Evolutionary conservation across 2,888 invertebrate genomes (phyloP).

Genomic region (Globia sparganii): DNA sequence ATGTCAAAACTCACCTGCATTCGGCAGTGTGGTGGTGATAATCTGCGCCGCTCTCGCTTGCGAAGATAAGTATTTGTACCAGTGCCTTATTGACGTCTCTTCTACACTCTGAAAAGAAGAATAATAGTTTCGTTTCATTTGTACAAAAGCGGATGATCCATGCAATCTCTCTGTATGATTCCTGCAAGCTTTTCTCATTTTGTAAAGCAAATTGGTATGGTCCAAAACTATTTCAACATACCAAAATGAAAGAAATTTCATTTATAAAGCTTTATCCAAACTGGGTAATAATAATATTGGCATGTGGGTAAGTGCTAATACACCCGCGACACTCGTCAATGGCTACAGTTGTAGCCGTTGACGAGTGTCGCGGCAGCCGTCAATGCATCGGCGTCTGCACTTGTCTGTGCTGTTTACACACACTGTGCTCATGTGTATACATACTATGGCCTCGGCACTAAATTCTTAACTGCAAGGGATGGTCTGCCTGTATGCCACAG

Average conservation of each 20-base stretch:
- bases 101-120: conserved; percentile 92
- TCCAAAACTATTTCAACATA: neutral
- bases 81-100: conserved; percentile 93
- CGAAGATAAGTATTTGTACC: conserved; percentile 93
- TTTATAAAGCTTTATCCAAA: neutral
- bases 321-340: no score
- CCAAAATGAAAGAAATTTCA: neutral
- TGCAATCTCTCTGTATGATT: neutral
- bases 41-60: conserved; percentile 94
- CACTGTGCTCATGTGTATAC: no score
- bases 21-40: conserved; percentile 82
- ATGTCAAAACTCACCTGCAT: conserved; percentile 71
- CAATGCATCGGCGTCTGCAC: no score
- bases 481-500: neutral
- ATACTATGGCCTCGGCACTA: no score
- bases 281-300: neutral
- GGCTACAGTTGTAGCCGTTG: no score
- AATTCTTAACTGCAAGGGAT: no score
- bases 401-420: no score
- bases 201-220: neutral
- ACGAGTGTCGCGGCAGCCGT: no score
- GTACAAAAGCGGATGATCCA: neutral
- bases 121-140: neutral
- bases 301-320: no score
- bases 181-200: neutral